These are phyloP conservation scores for Prunella strophiata DNA, from an alignment of 2,797 vertebrate genomes.

Conservation along the genomic window DNA sequence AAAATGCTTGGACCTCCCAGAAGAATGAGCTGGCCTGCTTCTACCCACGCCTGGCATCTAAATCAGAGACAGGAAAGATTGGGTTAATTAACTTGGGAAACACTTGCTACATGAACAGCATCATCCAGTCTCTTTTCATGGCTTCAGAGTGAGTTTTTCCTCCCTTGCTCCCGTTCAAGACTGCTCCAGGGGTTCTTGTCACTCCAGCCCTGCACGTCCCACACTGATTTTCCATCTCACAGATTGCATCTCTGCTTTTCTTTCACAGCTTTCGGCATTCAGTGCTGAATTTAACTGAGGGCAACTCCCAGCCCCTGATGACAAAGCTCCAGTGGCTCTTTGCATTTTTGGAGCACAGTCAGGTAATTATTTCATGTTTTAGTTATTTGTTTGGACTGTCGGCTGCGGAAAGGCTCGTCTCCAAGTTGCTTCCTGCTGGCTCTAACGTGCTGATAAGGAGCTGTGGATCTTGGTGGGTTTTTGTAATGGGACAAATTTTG, in stretches of 20 bases:
- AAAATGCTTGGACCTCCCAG: conserved; percentile 84
- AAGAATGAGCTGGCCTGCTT: conserved; percentile 80
- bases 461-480: conserved; percentile 48
- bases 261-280: conserved; percentile 80
- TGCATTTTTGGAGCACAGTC: conserved; percentile 84
- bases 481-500: neutral
- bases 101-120: conserved; percentile 86
- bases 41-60: conserved; percentile 80
- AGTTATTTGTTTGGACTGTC: conserved; percentile 57
- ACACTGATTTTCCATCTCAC: neutral
- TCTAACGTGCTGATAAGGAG: conserved; percentile 42
- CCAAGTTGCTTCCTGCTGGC: conserved; percentile 53
- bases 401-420: conserved; percentile 68
- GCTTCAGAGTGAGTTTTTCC: conserved; percentile 81
- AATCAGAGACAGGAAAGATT: conserved; percentile 83
- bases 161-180: neutral
- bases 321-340: conserved; percentile 84
- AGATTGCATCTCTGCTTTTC: conserved; percentile 23
- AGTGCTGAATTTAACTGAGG: conserved; percentile 79
- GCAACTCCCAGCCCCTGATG: conserved; percentile 83
- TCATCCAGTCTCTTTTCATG: conserved; percentile 85
- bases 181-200: neutral
- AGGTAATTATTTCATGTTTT: conserved; percentile 76
- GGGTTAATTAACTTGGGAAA: conserved; percentile 85
- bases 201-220: fast-evolving